Evolutionary conservation across 2,797 vertebrate genomes (phyloP).

Genomic region (Knipowitschia caucasica): DNA sequence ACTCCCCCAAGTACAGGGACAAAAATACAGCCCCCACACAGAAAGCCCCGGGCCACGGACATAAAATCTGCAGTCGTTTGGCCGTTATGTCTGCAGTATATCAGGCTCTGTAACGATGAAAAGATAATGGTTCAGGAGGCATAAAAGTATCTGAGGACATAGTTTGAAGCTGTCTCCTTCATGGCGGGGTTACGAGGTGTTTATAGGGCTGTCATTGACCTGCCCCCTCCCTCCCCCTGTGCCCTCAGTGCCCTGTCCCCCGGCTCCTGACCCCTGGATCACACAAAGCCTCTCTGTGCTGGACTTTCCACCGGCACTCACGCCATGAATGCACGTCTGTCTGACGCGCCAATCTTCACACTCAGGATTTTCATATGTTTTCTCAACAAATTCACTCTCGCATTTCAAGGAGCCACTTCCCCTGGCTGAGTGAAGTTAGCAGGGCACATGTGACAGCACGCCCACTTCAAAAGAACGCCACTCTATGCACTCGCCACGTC

Average conservation of each 20-base stretch:
- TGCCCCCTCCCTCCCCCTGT: background rate
- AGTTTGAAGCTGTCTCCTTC: background rate
- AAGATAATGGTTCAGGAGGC: too few relatives aligned
- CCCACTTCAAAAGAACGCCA: background rate
- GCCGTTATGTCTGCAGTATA: too few relatives aligned
- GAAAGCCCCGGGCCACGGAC: too few relatives aligned
- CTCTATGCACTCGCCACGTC: too few relatives aligned
- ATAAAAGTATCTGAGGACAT: too few relatives aligned
- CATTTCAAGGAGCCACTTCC: background rate
- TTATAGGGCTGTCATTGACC: background rate
- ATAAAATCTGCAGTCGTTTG: too few relatives aligned
- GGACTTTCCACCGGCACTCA: background rate
- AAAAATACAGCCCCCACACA: too few relatives aligned
- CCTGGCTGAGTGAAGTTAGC: background rate
- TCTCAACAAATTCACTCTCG: background rate
- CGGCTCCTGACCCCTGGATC: background rate
- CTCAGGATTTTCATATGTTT: constrained; percentile 2
- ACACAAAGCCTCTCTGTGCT: background rate
- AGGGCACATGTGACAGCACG: background rate
- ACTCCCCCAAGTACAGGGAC: too few relatives aligned
- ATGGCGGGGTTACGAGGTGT: background rate
- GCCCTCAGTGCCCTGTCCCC: constrained; percentile 3
- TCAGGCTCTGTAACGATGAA: too few relatives aligned
- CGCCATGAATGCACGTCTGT: background rate
- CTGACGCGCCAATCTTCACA: background rate